These are phyloP conservation scores for Halictus quadricinctus DNA, from an alignment of 2,888 invertebrate species.

Conservation along the genomic window DNA sequence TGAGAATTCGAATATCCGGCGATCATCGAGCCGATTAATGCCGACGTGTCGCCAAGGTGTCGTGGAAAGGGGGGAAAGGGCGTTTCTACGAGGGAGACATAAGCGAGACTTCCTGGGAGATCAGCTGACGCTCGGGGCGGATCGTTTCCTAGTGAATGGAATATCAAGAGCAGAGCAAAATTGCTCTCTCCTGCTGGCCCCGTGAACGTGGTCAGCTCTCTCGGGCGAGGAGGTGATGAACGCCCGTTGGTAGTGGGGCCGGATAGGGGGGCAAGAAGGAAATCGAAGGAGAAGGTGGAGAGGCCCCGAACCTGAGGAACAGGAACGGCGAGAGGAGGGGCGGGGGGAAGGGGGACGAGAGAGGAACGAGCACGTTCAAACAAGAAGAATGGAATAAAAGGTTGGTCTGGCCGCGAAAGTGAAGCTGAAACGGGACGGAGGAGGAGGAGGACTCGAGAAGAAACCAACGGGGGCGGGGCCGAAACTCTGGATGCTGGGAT, in stretches of 20 bases:
- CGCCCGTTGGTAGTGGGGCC: slow-evolving; percentile 10
- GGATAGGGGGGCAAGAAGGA: slow-evolving; percentile 17
- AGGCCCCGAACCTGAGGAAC: slow-evolving; percentile 2
- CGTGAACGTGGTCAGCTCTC: slow-evolving; percentile 51
- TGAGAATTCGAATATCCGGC: slow-evolving; percentile 56
- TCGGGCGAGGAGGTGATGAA: slow-evolving; percentile 54
- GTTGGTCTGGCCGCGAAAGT: slow-evolving; percentile 71
- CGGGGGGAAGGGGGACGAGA: slow-evolving; percentile 23
- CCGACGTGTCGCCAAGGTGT: slow-evolving; percentile 46
- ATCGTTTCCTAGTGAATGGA: slow-evolving; percentile 67
- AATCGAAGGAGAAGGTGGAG: slow-evolving; percentile 45
- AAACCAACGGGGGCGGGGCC: slow-evolving; percentile 79
- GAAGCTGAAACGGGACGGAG: slow-evolving; percentile 69
- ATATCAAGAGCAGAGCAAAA: slow-evolving; percentile 59
- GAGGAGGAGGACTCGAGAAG: slow-evolving; percentile 72
- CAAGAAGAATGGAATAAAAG: slow-evolving; percentile 73
- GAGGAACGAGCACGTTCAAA: slow-evolving; percentile 65
- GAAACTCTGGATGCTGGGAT: slow-evolving; percentile 78
- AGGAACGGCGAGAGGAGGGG: slow-evolving; percentile 4
- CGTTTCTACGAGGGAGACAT: slow-evolving; percentile 62
- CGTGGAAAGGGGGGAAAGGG: slow-evolving; percentile 26
- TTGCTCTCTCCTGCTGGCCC: slow-evolving; percentile 24
- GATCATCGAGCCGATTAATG: slow-evolving; percentile 51
- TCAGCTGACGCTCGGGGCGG: slow-evolving; percentile 70
- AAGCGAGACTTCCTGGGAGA: slow-evolving; percentile 60